Evolutionary conservation across 2,888 invertebrate genomes (phyloP).

Genomic region (Troides helena): DNA sequence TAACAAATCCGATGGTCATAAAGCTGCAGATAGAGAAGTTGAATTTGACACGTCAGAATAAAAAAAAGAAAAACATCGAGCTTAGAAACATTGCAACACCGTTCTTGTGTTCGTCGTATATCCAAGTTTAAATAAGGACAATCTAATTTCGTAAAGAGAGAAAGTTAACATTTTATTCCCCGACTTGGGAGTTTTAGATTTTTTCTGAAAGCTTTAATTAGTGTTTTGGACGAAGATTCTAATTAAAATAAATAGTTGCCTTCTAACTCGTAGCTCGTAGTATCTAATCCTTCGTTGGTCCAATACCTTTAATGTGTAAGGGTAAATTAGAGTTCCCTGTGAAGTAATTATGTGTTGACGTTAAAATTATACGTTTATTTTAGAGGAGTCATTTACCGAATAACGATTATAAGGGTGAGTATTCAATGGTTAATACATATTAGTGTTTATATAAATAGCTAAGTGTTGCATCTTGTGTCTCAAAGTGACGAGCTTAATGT

Average conservation of each 20-base stretch:
- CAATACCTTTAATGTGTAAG: conserved; percentile 55
- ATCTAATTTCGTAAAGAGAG: conserved; percentile 12
- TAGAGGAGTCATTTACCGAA: conserved; percentile 31
- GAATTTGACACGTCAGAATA: conserved; percentile 25
- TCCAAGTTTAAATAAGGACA: conserved; percentile 34
- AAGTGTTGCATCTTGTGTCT: neutral
- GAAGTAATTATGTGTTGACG: conserved; percentile 34
- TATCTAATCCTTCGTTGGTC: conserved; percentile 58
- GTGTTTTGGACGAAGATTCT: conserved; percentile 45
- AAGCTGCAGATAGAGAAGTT: conserved; percentile 32
- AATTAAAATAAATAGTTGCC: conserved; percentile 63
- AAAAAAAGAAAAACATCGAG: conserved; percentile 66
- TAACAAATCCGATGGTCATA: conserved; percentile 26
- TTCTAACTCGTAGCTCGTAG: conserved; percentile 59
- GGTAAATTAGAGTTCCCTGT: conserved; percentile 38
- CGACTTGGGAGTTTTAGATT: conserved; percentile 27
- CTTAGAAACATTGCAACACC: conserved; percentile 50
- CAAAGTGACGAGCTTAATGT: no score
- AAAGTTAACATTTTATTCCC: conserved; percentile 21
- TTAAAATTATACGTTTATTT: conserved; percentile 38
- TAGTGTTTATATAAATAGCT: neutral
- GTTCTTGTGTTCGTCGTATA: conserved; percentile 50
- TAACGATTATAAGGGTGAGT: conserved; percentile 46
- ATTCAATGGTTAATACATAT: conserved; percentile 19
- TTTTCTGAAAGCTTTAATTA: conserved; percentile 45